Evolutionary conservation across 2,888 invertebrate species (phyloP).

Genomic region (Osmoderma eremita): DNA sequence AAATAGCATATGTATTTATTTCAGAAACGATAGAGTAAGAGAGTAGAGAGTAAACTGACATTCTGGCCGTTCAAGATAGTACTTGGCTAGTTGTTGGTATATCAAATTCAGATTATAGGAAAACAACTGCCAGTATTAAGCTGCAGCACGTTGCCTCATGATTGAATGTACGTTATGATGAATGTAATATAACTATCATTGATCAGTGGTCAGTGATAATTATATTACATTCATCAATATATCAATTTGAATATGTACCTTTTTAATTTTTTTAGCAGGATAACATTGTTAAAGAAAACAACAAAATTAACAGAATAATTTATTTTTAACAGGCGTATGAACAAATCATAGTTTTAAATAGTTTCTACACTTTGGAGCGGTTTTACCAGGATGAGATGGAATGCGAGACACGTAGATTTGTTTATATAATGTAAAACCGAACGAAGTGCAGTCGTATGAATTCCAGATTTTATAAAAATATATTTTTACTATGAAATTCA

Average conservation of each 20-base stretch:
- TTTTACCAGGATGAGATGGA: slow-evolving; percentile 53
- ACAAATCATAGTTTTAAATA: slow-evolving; percentile 32
- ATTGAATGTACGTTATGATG: too few species aligned
- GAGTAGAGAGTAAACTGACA: too few species aligned
- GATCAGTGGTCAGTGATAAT: too few species aligned
- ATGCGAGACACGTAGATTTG: slow-evolving; percentile 60
- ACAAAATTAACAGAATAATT: slow-evolving; percentile 41
- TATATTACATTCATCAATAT: too few species aligned
- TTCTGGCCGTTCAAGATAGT: too few species aligned
- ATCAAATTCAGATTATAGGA: too few species aligned
- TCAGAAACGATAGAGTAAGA: too few species aligned
- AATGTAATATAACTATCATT: too few species aligned
- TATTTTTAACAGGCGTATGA: slow-evolving; percentile 44
- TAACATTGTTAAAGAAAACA: slow-evolving; percentile 20
- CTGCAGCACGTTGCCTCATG: too few species aligned
- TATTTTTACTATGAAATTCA: slow-evolving; percentile 36
- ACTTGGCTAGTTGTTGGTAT: too few species aligned
- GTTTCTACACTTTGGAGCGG: slow-evolving; percentile 31
- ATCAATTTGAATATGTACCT: neutral
- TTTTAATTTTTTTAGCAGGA: neutral
- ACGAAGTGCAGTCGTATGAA: slow-evolving; percentile 39
- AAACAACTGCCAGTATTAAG: too few species aligned
- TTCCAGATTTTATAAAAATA: slow-evolving; percentile 41
- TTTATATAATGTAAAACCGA: slow-evolving; percentile 36
- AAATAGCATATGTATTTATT: too few species aligned